These are phyloP conservation scores for Conops quadrifasciatus DNA, from an alignment of 2,888 invertebrate genomes.

Conservation along the genomic window DNA sequence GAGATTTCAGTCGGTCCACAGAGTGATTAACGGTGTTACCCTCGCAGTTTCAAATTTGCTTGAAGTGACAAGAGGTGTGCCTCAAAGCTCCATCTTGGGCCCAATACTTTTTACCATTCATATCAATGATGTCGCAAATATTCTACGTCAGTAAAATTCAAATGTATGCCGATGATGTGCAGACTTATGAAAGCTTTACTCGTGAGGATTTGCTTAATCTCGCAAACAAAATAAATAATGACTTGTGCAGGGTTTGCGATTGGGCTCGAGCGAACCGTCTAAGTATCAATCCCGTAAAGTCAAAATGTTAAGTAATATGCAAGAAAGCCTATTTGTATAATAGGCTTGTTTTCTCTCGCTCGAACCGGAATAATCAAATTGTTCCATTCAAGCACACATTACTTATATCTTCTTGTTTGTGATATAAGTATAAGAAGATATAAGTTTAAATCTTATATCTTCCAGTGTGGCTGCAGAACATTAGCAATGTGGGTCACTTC, in stretches of 20 bases:
- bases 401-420: too few relatives aligned
- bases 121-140: conserved; percentile 8
- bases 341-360: too few relatives aligned
- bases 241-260: not conserved
- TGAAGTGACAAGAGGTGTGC: not conserved
- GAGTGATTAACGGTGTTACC: too few relatives aligned
- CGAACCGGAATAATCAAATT: too few relatives aligned
- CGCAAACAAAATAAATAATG: not conserved
- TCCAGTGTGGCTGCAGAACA: too few relatives aligned
- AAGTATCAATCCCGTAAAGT: not conserved
- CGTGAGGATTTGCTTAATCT: not conserved
- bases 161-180: conserved; percentile 2
- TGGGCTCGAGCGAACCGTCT: not conserved
- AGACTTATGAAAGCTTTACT: not conserved
- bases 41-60: not conserved
- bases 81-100: conserved; percentile 20
- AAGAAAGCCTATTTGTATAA: not conserved
- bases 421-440: too few relatives aligned
- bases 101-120: conserved; percentile 8
- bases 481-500: too few relatives aligned
- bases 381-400: too few relatives aligned
- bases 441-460: too few relatives aligned
- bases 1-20: too few relatives aligned
- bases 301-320: not conserved
- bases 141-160: conserved; percentile 4